Base-by-base conservation (phyloP, 2,888 invertebrate species). In the Taphrorychus bicolor region DNA sequence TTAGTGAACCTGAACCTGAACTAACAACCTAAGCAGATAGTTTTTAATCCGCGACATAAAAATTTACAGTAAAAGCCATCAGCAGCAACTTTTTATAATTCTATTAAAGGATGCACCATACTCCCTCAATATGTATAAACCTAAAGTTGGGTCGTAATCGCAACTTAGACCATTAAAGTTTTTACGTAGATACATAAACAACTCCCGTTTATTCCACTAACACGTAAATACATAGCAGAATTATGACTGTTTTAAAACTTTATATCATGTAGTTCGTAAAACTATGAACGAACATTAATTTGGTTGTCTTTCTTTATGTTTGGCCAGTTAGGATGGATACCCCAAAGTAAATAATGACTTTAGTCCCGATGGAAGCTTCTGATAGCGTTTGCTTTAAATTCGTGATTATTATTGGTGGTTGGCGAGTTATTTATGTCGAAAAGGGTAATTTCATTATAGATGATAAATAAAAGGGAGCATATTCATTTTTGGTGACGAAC, bases 141-240 rank as follows among this genome's bases (percentile, higher is more conserved):
- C 9, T 32, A 32, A 32, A 32, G 32, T 32, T 45, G 9, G 2
- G 5, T 17, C 45, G 14, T 45, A 45, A 45, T 45, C 45, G 17
- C 17, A 45, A 45, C 45, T 45, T 45, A 11, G 1, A 45, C 45
- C 45, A 45, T 45, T 45, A 45, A 57, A 63, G 56, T 24, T 63
- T 63, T 57, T 21, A 14, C 62, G n/a, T 16, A 45, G 14, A 49
- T 63, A 63, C 56, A 63, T 57, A 63, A 63, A 62, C 62, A 62
- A 19, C 52, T 54, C 54, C 40, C 57, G 11, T 40, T 49, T 56
- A 40, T 57, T 57, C 4, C 40, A 49, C 16, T 48, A 51, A 45
- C 14, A 45, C 45, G 49, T 49, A 51, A n/a, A n/a, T 22, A 41
- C 40, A 32, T 17, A 40, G 51, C 16, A 63, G 48, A 57, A 63